A percentile compares a stretch with the other conserved stretches of the same genome.
phyloP scores from a whole-genome alignment of 2,113 vertebrate genomes.

The Elephantulus edwardii region DNA sequence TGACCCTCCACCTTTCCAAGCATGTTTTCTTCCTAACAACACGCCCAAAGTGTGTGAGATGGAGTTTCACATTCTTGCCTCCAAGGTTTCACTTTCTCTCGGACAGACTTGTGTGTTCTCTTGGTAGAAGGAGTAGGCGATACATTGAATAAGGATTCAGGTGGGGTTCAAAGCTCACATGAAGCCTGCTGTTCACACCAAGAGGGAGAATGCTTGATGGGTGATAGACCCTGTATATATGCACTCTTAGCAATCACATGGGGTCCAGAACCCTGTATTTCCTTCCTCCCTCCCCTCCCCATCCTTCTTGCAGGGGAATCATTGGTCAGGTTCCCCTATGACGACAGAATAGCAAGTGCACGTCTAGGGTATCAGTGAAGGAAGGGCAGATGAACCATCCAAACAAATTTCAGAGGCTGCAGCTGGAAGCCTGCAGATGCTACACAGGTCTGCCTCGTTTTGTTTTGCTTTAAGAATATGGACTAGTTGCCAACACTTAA shows the following conservation, averaged over 20 bases:
- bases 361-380: not conserved
- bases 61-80: too few species aligned
- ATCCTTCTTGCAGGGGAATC: not conserved
- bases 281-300: not conserved
- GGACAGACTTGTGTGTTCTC: too few species aligned
- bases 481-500: not conserved
- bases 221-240: not conserved
- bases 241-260: not conserved
- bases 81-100: too few species aligned
- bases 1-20: too few species aligned
- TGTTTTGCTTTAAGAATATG: not conserved
- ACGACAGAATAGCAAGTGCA: not conserved
- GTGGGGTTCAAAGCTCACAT: not conserved
- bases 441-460: not conserved
- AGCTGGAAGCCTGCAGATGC: not conserved
- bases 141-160: fast-evolving
- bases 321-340: not conserved
- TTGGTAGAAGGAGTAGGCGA: too few species aligned
- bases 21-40: too few species aligned
- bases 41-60: too few species aligned
- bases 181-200: not conserved
- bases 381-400: not conserved
- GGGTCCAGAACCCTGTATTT: not conserved
- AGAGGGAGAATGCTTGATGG: not conserved
- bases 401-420: not conserved